Base-by-base conservation (phyloP, 2,888 invertebrate species). In the Podabrus alpinus region DNA sequence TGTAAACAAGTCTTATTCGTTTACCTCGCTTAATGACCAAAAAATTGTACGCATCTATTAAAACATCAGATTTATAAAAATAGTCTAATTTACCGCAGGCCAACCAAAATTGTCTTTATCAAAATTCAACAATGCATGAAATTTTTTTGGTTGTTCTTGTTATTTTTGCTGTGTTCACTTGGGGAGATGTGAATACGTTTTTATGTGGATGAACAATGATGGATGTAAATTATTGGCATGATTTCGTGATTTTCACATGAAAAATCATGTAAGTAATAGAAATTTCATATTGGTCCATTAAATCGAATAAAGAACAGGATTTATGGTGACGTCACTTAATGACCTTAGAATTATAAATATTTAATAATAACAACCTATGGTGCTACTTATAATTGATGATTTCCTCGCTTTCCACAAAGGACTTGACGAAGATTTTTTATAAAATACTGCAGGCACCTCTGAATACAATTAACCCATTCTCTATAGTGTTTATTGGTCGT, bases 331-430 rank as follows among this genome's bases (percentile, higher is more conserved):
- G 79, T 78, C 79, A 73, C 77, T 68, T 67, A 67, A 64, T 69
- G 79, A 78, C 80, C 80, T 80, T 78, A 76, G 69, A 67, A 80
- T 75, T 78, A 74, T 68, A 73, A 80, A 79, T 76, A 77, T 74
- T 45, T 45, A 45, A 45, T 45, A 45, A 45, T 45, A 45, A 45
- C 7, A 45, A n/a, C 73, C 77, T 78, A 78, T 79, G 80, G 78
- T 80, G 80, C 79, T 79, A 74, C 70, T 74, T 77, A 76, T 79
- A 80, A 80, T 80, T 79, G 78, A 80, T 79, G 71, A 80, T 79
- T 79, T 80, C 80, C 80, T 79, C 76, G 73, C 70, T 64, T 72
- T 69, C 59, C 17, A 68, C 45, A 59, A 67, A 67, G 71, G 61
- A 71, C 29, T 59, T 59, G 66, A 69, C 75, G 62, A 72, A 72